phyloP scores from a whole-genome alignment of 2,113 vertebrate species.

The Austrofundulus limnaeus region DNA sequence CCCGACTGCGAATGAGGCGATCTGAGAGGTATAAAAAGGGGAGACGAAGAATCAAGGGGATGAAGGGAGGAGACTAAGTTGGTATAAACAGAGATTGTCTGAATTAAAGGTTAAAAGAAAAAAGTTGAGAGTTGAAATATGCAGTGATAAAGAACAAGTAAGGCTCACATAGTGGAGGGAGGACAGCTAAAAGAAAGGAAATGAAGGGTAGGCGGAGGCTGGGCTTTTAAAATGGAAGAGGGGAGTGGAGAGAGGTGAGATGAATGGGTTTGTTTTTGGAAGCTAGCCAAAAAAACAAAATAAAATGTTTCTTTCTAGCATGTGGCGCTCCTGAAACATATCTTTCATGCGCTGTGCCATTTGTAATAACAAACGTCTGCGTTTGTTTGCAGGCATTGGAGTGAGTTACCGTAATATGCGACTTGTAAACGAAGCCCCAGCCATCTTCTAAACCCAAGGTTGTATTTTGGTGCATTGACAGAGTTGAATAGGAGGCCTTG shows the following conservation, averaged over 20 bases:
- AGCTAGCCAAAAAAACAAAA: constrained; percentile 44
- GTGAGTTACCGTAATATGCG: constrained; percentile 8
- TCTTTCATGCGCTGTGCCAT: background rate
- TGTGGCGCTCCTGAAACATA: constrained; percentile 12
- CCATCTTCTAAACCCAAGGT: constrained; percentile 22
- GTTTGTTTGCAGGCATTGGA: constrained; percentile 1
- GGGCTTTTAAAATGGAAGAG: constrained; percentile 53
- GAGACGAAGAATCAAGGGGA: constrained; percentile 62
- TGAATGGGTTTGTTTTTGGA: constrained; percentile 64
- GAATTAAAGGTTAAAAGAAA: constrained; percentile 45
- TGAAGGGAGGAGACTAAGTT: constrained; percentile 51
- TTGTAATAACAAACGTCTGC: constrained; percentile 13
- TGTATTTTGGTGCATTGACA: constrained; percentile 64
- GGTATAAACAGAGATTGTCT: constrained; percentile 53
- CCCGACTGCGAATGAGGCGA: constrained; percentile 74
- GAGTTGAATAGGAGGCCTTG: constrained; percentile 60
- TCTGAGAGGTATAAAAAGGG: constrained; percentile 63
- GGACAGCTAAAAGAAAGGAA: constrained; percentile 57
- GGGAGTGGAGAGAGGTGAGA: constrained; percentile 49
- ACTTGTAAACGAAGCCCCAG: constrained; percentile 20
- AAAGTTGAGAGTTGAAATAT: constrained; percentile 58
- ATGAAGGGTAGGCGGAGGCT: constrained; percentile 45
- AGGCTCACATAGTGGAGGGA: constrained; percentile 41
- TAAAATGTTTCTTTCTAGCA: constrained; percentile 46
- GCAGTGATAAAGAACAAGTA: constrained; percentile 56